These are phyloP conservation scores for Meandrina meandrites DNA, from an alignment of 92 coral and sea anemone species.

Conservation along the genomic window DNA sequence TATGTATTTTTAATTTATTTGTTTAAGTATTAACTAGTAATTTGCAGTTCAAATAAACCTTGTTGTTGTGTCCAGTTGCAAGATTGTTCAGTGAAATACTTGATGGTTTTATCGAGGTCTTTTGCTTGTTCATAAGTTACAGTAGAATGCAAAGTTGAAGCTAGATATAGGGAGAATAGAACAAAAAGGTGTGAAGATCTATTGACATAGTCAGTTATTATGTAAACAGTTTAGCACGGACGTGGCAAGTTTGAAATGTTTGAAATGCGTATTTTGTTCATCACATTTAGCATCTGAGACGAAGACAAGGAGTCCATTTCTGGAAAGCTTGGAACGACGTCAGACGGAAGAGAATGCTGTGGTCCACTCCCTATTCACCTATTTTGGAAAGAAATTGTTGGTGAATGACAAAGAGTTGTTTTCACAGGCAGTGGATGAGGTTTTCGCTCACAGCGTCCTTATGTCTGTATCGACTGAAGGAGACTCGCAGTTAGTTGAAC, in stretches of 20 bases:
- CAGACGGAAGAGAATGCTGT: conserved; percentile 89
- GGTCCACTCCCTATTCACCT: conserved; percentile 79
- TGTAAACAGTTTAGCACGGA: too few relatives aligned
- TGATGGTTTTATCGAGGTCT: not conserved
- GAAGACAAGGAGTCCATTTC: conserved; percentile 72
- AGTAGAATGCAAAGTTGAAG: too few relatives aligned
- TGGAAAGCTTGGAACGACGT: conserved; percentile 87
- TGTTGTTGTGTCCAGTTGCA: too few relatives aligned
- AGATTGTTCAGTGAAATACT: not conserved
- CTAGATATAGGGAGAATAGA: too few relatives aligned
- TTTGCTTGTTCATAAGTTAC: not conserved
- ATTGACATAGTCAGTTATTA: too few relatives aligned
- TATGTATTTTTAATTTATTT: too few relatives aligned
- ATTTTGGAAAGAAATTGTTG: conserved; percentile 78
- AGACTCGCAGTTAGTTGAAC: conserved; percentile 71
- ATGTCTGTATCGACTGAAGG: conserved; percentile 77
- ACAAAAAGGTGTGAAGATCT: too few relatives aligned
- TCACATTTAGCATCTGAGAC: conserved; percentile 21
- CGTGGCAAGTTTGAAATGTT: not conserved
- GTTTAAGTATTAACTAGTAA: too few relatives aligned
- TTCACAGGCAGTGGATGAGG: conserved; percentile 78
- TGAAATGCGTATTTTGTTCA: not conserved
- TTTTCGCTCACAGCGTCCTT: conserved; percentile 89
- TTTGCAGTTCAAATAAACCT: too few relatives aligned
- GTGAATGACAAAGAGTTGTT: conserved; percentile 67